Percentiles rank a stretch among this genome's conserved stretches.
Evolutionary conservation across 2,797 vertebrate species (phyloP).

Genomic region (Jordanella pulchra): DNA sequence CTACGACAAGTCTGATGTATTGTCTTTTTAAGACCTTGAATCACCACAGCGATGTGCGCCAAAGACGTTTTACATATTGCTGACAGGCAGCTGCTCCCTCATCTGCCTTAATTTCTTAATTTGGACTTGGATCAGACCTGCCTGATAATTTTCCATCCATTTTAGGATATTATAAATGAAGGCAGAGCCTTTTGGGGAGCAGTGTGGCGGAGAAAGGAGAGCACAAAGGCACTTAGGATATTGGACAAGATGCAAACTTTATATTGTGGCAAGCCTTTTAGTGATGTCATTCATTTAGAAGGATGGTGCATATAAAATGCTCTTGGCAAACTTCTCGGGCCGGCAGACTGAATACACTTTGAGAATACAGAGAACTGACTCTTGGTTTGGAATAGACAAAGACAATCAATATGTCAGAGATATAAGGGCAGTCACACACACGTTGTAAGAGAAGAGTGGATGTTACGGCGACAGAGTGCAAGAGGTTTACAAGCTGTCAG

Average conservation of each 20-base stretch:
- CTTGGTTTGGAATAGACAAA: conserved; percentile 68
- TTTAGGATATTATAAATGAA: conserved; percentile 84
- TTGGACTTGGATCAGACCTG: conserved; percentile 74
- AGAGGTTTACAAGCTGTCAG: conserved; percentile 47
- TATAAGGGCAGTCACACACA: conserved; percentile 56
- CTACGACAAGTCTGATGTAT: conserved; percentile 33
- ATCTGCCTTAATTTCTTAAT: conserved; percentile 74
- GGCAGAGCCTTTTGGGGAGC: conserved; percentile 73
- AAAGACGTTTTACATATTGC: conserved; percentile 70
- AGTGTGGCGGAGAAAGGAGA: conserved; percentile 46
- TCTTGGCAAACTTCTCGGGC: conserved; percentile 79
- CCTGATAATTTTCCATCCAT: conserved; percentile 77
- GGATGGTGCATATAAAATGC: conserved; percentile 81
- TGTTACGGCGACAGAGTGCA: conserved; percentile 45
- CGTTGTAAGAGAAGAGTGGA: conserved; percentile 41
- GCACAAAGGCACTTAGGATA: conserved; percentile 86
- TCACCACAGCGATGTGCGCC: conserved; percentile 46
- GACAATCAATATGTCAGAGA: conserved; percentile 69
- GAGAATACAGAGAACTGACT: conserved; percentile 68
- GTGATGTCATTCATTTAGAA: conserved; percentile 86
- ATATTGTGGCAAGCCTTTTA: conserved; percentile 82
- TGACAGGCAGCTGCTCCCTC: conserved; percentile 66
- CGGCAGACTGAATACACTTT: conserved; percentile 70
- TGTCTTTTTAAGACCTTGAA: conserved; percentile 51
- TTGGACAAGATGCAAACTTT: conserved; percentile 85